A percentile compares a stretch with the other conserved stretches of the same genome.
These are phyloP conservation scores for Podarcis siculus DNA, from an alignment of 2,797 vertebrate genomes.

Conservation along the genomic window DNA sequence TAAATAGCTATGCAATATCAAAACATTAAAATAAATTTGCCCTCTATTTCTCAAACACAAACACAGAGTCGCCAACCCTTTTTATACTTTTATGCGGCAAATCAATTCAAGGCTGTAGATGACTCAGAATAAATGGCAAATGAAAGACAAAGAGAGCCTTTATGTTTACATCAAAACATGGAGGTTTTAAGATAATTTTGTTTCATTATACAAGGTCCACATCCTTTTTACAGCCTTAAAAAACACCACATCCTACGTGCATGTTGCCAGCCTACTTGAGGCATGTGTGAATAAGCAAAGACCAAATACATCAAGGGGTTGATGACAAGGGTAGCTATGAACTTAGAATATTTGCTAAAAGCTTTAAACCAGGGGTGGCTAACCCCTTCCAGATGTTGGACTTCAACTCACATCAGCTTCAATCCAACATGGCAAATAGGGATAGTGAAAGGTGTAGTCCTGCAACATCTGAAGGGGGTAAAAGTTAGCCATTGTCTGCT, in stretches of 20 bases:
- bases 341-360: background rate
- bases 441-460: too few relatives aligned
- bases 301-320: background rate
- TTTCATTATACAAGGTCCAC: background rate
- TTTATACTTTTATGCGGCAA: background rate
- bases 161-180: background rate
- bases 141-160: background rate
- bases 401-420: too few relatives aligned
- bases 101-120: background rate
- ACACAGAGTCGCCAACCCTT: too few relatives aligned
- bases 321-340: background rate
- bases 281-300: background rate
- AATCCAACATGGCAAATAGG: too few relatives aligned
- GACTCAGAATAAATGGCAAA: background rate
- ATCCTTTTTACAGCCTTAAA: too few relatives aligned
- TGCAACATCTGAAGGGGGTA: too few relatives aligned
- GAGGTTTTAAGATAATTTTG: background rate
- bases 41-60: too few relatives aligned
- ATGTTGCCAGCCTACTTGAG: background rate
- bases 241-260: background rate
- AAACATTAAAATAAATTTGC: too few relatives aligned
- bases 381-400: too few relatives aligned
- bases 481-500: background rate
- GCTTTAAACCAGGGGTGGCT: too few relatives aligned
- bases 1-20: too few relatives aligned